Evolutionary conservation across 2,888 invertebrate species (phyloP).

Genomic region (Epistrophe grossulariae): DNA sequence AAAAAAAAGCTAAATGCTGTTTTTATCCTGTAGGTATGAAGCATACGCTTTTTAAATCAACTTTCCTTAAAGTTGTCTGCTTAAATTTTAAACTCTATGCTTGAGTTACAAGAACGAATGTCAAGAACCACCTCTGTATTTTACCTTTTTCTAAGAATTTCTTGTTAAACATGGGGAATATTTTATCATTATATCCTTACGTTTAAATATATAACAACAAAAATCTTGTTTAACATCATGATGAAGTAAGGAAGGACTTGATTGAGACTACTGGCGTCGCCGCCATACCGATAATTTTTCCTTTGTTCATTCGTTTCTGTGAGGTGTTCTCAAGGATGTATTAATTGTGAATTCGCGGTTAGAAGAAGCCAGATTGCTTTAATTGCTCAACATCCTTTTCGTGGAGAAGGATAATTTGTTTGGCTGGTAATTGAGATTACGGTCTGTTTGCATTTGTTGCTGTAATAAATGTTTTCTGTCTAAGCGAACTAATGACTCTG

Average conservation of each 20-base stretch:
- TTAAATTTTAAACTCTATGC: too few species aligned
- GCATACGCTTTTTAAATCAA: too few species aligned
- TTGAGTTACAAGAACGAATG: too few species aligned
- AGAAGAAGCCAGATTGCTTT: slow-evolving; percentile 77
- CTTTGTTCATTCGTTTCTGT: slow-evolving; percentile 50
- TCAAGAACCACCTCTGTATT: not conserved
- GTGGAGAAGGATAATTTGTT: slow-evolving; percentile 79
- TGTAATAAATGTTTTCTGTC: slow-evolving; percentile 72
- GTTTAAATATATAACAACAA: slow-evolving; percentile 1
- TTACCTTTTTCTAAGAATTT: too few species aligned
- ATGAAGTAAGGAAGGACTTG: not conserved
- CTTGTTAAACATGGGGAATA: not conserved
- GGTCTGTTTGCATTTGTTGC: slow-evolving; percentile 59
- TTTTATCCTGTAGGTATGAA: too few species aligned
- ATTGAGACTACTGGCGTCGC: not conserved
- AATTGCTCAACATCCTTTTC: slow-evolving; percentile 79
- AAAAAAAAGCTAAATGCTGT: too few species aligned
- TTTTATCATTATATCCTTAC: not conserved
- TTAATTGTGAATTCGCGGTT: slow-evolving; percentile 80
- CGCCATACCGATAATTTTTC: slow-evolving; percentile 58
- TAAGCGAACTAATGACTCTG: slow-evolving; percentile 61
- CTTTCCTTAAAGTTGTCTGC: too few species aligned
- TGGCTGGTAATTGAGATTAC: slow-evolving; percentile 79
- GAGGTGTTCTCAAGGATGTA: slow-evolving; percentile 78
- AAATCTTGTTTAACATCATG: not conserved